phyloP scores from a whole-genome alignment of 2,888 invertebrate species.

The Balanococcus diminutus region DNA sequence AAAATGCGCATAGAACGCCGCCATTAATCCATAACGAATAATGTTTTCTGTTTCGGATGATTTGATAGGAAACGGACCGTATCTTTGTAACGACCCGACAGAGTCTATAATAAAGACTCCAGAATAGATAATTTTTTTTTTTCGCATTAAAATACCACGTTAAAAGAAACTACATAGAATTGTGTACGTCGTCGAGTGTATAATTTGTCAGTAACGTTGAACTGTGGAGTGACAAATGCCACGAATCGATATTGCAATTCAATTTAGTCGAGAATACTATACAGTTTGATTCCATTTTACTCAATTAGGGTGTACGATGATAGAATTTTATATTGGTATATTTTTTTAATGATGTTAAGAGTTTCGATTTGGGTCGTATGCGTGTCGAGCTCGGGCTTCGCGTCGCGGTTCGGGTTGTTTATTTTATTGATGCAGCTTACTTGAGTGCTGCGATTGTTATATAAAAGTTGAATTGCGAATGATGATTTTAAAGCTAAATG shows the following conservation, averaged over 20 bases:
- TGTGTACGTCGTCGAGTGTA: constrained; percentile 22
- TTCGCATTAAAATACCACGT: constrained; percentile 30
- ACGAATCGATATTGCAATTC: constrained; percentile 31
- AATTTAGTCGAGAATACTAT: constrained; percentile 15
- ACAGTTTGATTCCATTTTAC: constrained; percentile 15
- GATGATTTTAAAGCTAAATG: background rate
- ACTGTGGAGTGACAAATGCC: constrained; percentile 29
- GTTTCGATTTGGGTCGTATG: constrained; percentile 1
- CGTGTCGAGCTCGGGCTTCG: background rate
- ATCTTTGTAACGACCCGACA: constrained; percentile 42
- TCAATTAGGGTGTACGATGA: constrained; percentile 27
- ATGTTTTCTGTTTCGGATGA: constrained; percentile 42
- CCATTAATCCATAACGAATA: constrained; percentile 29
- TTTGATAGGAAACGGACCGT: constrained; percentile 38
- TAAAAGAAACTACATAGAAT: constrained; percentile 2
- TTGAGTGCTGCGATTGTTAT: background rate
- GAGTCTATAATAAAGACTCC: constrained; percentile 36
- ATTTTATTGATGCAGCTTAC: constrained; percentile 7
- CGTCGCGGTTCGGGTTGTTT: background rate
- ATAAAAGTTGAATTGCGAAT: background rate
- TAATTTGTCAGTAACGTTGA: constrained; percentile 16
- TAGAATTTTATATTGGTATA: constrained; percentile 10
- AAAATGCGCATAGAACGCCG: constrained; percentile 4
- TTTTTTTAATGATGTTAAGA: constrained; percentile 13
- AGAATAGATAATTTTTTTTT: constrained; percentile 24